Evolutionary conservation across 2,888 invertebrate species (phyloP).

Genomic region (Pollenia angustigena): DNA sequence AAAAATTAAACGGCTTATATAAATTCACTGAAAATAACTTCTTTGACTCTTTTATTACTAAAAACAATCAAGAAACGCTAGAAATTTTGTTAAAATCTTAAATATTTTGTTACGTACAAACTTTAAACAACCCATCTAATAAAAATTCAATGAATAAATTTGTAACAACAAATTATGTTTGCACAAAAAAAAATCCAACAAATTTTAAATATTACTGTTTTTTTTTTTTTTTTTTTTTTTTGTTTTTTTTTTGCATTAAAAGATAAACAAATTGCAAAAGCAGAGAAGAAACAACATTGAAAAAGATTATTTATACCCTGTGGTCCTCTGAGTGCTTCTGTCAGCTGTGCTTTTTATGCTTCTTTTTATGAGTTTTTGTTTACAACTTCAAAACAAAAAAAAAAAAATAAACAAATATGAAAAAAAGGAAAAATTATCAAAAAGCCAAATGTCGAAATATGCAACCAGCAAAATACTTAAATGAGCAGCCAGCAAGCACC

Average conservation of each 20-base stretch:
- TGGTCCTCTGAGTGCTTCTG: constrained; percentile 61
- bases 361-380: background rate
- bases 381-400: background rate
- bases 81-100: constrained; percentile 2
- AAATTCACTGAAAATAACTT: background rate
- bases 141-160: constrained; percentile 70
- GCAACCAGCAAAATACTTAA: constrained; percentile 48
- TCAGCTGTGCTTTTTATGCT: constrained; percentile 55
- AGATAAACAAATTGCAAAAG: constrained; percentile 38
- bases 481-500: constrained; percentile 57
- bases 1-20: no score
- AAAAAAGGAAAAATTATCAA: constrained; percentile 15
- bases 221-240: background rate
- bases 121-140: constrained; percentile 34
- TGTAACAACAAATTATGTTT: constrained; percentile 56
- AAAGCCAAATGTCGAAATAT: constrained; percentile 60
- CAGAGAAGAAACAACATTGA: background rate
- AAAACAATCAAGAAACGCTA: constrained; percentile 4
- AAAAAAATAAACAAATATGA: background rate
- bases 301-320: constrained; percentile 65
- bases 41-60: constrained; percentile 4
- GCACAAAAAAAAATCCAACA: constrained; percentile 45
- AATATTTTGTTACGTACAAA: constrained; percentile 27
- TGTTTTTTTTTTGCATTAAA: constrained; percentile 14
- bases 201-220: constrained; percentile 29